These are phyloP conservation scores for Bombyx huttoni DNA, from an alignment of 2,888 invertebrate species.

Conservation along the genomic window DNA sequence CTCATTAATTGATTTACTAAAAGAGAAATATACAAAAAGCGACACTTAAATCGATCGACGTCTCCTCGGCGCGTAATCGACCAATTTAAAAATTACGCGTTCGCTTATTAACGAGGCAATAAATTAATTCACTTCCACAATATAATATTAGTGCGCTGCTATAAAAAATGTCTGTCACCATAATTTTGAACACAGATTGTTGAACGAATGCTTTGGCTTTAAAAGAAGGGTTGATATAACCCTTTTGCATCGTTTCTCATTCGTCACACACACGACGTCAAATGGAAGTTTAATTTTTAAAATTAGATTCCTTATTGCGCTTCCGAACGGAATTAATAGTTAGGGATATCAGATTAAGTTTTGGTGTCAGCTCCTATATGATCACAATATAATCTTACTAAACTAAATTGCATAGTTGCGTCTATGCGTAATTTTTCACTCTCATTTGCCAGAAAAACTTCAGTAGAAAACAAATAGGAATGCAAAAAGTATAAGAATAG, in stretches of 20 bases:
- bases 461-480: too few relatives aligned
- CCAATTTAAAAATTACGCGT: constrained; percentile 41
- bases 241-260: constrained; percentile 50
- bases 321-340: constrained; percentile 37
- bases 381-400: too few relatives aligned
- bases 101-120: constrained; percentile 46
- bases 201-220: constrained; percentile 46
- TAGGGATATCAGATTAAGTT: background rate
- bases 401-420: too few relatives aligned
- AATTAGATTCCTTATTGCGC: constrained; percentile 62
- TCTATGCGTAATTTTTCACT: too few relatives aligned
- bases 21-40: background rate
- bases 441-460: too few relatives aligned
- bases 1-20: background rate
- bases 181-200: constrained; percentile 67
- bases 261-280: constrained; percentile 66
- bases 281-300: constrained; percentile 63
- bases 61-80: constrained; percentile 9
- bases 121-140: constrained; percentile 59
- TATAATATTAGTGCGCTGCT: constrained; percentile 43
- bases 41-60: background rate
- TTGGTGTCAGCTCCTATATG: too few relatives aligned
- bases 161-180: constrained; percentile 63
- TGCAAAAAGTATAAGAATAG: too few relatives aligned
- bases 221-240: constrained; percentile 53